Conservation (phyloP, 2,888 invertebrate species). For the Tipula helvola region DNA sequence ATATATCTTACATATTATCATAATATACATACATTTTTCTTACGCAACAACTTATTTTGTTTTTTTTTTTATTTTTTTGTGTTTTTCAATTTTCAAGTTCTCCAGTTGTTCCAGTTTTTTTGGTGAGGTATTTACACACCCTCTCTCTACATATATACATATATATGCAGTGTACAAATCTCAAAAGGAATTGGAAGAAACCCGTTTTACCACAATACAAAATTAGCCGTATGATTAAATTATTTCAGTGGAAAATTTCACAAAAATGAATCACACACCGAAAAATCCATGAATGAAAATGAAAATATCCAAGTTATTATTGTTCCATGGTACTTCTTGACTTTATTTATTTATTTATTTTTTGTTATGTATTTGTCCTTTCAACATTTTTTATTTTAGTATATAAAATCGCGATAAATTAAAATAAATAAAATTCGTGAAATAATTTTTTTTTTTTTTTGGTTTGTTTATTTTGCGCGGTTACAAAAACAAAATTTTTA, state of each 20-base stretch:
- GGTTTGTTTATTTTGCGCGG: background rate
- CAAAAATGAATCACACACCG: background rate
- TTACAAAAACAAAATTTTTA: background rate
- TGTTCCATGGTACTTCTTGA: background rate
- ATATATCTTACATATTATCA: background rate
- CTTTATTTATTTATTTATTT: background rate
- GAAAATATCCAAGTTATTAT: background rate
- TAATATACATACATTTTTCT: background rate
- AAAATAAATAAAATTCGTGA: background rate
- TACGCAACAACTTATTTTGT: background rate
- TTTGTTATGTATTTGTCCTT: background rate
- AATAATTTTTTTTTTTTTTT: background rate
- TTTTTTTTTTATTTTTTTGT: background rate
- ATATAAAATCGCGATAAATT: background rate
- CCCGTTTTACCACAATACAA: background rate
- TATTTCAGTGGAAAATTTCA: background rate
- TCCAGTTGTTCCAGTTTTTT: background rate
- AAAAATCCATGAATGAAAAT: background rate
- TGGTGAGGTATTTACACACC: background rate
- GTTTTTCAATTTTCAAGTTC: background rate
- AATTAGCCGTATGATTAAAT: background rate
- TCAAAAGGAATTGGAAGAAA: background rate
- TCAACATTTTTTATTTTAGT: background rate
- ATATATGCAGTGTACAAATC: background rate
- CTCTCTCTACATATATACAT: background rate